Percentiles rank a stretch among this genome's conserved stretches.
phyloP scores from a whole-genome alignment of 1,140 invertebrate species.

The Heliconius melpomene region DNA sequence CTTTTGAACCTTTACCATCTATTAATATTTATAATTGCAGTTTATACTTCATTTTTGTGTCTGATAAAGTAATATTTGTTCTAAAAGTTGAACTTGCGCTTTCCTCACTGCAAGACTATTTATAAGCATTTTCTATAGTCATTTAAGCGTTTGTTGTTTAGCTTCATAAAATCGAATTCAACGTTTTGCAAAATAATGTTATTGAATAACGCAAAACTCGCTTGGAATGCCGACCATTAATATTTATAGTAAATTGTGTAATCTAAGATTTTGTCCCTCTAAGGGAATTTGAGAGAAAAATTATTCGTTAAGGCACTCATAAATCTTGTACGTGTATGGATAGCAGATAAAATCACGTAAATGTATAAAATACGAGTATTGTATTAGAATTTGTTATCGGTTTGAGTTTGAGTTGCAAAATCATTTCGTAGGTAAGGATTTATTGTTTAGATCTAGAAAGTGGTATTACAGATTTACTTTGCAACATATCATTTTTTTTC shows the following conservation, averaged over 20 bases:
- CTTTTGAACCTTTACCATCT: too few species aligned
- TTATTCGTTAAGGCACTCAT: conserved; percentile 30
- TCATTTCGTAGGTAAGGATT: background rate
- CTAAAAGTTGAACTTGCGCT: too few species aligned
- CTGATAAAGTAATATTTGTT: too few species aligned
- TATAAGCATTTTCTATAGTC: background rate
- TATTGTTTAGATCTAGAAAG: too few species aligned
- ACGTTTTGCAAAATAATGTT: background rate
- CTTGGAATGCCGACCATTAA: conserved; percentile 29
- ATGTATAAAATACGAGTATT: conserved; percentile 4
- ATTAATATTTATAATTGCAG: background rate
- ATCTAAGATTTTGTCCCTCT: conserved; percentile 31
- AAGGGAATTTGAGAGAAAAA: conserved; percentile 32
- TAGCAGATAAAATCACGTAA: conserved; percentile 26
- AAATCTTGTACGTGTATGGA: conserved; percentile 29
- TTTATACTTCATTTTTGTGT: too few species aligned
- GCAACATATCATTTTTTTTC: too few species aligned
- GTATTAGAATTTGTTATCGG: background rate
- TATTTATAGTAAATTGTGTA: conserved; percentile 32
- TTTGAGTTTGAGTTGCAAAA: background rate
- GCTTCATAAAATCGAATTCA: background rate
- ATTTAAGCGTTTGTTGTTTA: background rate
- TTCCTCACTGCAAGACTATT: too few species aligned
- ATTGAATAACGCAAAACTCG: conserved; percentile 24
- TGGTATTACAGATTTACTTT: too few species aligned